Conservation (phyloP, 2,797 vertebrate genomes). For the Crocidura indochinensis region DNA sequence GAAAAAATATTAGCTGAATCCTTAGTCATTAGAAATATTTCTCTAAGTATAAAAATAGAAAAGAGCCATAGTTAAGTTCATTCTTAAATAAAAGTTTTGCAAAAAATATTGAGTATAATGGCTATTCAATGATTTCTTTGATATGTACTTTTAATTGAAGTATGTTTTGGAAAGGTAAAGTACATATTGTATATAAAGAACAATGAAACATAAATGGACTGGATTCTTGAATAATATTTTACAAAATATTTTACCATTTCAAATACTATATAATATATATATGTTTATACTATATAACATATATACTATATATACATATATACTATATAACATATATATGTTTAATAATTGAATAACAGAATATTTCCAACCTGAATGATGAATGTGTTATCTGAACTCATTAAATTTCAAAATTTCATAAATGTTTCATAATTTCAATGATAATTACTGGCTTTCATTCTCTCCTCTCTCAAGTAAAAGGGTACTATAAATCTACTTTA, state of each 20-base stretch:
- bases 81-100: neutral
- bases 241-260: slow-evolving; percentile 54
- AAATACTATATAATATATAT: slow-evolving; percentile 22
- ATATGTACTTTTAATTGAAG: slow-evolving; percentile 28
- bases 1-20: too few relatives aligned
- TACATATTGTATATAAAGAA: neutral
- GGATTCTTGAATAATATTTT: slow-evolving; percentile 3
- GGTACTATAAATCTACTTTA: slow-evolving; percentile 28
- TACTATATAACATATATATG: neutral
- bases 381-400: slow-evolving; percentile 69
- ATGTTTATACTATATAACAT: slow-evolving; percentile 60
- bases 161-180: slow-evolving; percentile 46
- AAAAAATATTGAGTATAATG: neutral
- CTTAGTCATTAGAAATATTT: too few relatives aligned
- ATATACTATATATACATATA: too few relatives aligned
- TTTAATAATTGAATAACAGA: slow-evolving; percentile 77
- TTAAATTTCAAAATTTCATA: slow-evolving; percentile 77
- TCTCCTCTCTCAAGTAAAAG: neutral
- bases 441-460: slow-evolving; percentile 78
- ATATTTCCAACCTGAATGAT: slow-evolving; percentile 67
- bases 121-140: neutral
- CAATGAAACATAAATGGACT: neutral
- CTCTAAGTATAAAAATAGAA: neutral
- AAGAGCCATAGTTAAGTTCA: neutral
- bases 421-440: slow-evolving; percentile 78